Base-by-base conservation (phyloP, 2,888 invertebrate species). In the Limnephilus marmoratus region DNA sequence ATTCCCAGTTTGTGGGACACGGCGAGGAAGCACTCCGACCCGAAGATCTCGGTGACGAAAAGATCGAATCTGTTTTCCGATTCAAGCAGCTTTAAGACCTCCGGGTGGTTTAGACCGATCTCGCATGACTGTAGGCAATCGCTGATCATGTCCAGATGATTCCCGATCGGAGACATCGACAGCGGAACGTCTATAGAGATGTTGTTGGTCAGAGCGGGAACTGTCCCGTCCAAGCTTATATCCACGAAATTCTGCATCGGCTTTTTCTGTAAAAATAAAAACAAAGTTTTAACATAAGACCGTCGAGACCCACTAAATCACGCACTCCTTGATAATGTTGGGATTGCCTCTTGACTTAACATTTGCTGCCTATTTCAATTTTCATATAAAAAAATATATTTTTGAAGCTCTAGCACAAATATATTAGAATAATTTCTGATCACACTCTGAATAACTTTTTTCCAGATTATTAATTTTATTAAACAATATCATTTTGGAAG, bases 1-100 rank as follows among this genome's bases (percentile, higher is more conserved):
- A 96, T 96, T 91, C 96, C 95, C 91, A 97, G 96, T 93, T 95
- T 95, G 93, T 95, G 95, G 0, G 96, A 96, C 24, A 97, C 95
- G 0, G 96, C 97, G 49, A 97, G 95, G 93, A 97, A 96, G 93
- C 97, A 97, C 94, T 97, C 97, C 34, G 96, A 96, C 12, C 96
- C 96, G 93, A 97, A 97, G 5, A 97, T 93, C 88, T 93, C 93
- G 13, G 93, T 93, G 45, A 96, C 95, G 9, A 96, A 94, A 93
- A 96, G 93, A 92, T 96, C 96, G 93, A 95, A 96, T 87, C 91
- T 93, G 41, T 91, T 81, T 11, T 95, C 94, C 1, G 96, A 95
- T 93, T 95, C 95, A 1, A 96, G 94, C 18, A 96, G 94, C 0
- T 95, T 95, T 93, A 94, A 95, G 0, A 96, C 95, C 37, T 95